Evolutionary conservation across 2,888 invertebrate genomes (phyloP).

Genomic region (Aphodius granarius): DNA sequence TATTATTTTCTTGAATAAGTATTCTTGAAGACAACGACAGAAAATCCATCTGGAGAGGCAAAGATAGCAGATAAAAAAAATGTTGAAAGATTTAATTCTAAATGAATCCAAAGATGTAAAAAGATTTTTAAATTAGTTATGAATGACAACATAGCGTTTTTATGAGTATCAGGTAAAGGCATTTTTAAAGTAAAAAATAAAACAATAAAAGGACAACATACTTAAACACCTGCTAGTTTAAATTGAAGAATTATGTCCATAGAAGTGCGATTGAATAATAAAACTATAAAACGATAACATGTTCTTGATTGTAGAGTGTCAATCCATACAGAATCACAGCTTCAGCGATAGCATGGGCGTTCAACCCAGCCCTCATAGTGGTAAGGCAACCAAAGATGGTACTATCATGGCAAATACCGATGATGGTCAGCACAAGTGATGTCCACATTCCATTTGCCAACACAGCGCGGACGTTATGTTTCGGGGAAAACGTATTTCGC

Average conservation of each 20-base stretch:
- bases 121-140: no score
- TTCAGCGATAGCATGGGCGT: constrained; percentile 49
- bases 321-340: constrained; percentile 58
- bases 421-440: constrained; percentile 27
- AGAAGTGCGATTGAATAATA: not conserved
- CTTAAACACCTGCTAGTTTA: no score
- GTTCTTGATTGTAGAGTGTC: constrained; percentile 42
- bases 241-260: not conserved
- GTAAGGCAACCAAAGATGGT: constrained; percentile 67
- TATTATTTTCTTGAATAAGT: no score
- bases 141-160: no score
- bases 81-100: no score
- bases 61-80: no score
- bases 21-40: no score
- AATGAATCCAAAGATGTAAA: no score
- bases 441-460: constrained; percentile 52
- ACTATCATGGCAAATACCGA: constrained; percentile 39
- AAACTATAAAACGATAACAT: no score
- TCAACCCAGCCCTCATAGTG: constrained; percentile 68
- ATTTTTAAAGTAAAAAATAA: no score
- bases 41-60: no score
- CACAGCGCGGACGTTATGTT: constrained; percentile 64
- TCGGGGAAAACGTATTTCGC: constrained; percentile 34
- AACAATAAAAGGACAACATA: no score
- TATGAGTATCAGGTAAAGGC: not conserved